Evolutionary conservation across 2,797 vertebrate species (phyloP), one percentile per base, ranked within the genome.

Genomic region (Cetoscarus ocellatus): DNA sequence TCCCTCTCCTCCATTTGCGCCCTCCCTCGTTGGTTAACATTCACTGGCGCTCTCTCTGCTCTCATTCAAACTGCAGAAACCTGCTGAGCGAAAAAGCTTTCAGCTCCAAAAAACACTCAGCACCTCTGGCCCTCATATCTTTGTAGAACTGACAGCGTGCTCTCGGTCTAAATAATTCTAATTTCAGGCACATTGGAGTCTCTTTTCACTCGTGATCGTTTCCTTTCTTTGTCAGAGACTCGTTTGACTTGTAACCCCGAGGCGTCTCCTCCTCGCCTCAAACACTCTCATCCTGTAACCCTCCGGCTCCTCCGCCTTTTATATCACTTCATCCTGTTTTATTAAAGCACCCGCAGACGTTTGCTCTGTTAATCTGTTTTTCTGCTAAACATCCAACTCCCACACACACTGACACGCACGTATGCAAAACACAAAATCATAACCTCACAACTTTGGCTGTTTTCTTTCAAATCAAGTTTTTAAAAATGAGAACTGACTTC

Each of bases 281-380:
- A 17, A 64, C 34, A 51, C 50, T 55, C 50, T 12, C 11, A 6
- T 19, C 56, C 52, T 13, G 44, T 14, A 8, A 55, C 45, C 34
- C 19, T n/a, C 42, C 15, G 58, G 10, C 38, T 42, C 48, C 14
- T 45, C 54, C 10, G 14, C 61, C 15, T 65, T 75, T 65, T 11
- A 39, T 38, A 62, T 64, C 39, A 60, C 45, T 56, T 58, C 14
- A 69, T 61, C 27, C 17, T 19, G n/a, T 65, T 77, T 68, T 40
- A 49, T 45, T 55, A 47, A 57, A 58, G 39, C 17, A 43, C 48
- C n/a, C 3, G 35, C 17, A 8, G 62, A 51, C 3, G n/a, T 51
- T 49, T 59, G 43, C n/a, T 44, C 10, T 54, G 34, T 67, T 44
- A 44, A 61, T 61, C 40, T 52, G 19, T 34, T 49, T 51, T 15